Evolutionary conservation across 2,888 invertebrate species (phyloP), one percentile per base, ranked within the genome.

Genomic region (Noctua janthina): DNA sequence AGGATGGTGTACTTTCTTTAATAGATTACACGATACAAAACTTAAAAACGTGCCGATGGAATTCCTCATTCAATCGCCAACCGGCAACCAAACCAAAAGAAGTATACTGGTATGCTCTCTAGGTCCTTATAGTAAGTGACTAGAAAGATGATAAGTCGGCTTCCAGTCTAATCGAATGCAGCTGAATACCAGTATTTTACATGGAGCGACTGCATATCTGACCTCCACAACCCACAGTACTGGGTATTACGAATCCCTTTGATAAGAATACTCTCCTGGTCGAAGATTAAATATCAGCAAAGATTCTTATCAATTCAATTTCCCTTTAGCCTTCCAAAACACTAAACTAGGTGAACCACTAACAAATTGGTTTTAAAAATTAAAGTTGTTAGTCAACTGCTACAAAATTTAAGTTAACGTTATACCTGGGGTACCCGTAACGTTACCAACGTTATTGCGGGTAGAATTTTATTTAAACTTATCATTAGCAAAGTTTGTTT

Each of bases 401-500:
- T 75, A 49, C 68, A 86, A 73, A 64, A 78, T 78, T 74, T 6
- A 75, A 69, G 59, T 75, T 73, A 78, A 35, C 46, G 29, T 62
- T 59, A 11, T 46, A 3, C 11, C 13, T 7, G 39, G 7, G 11
- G 51, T 35, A 75, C 70, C 56, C 64, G 51, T 79, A 51, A 76
- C 83, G 71, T 83, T 35, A 56, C 76, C 49, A 68, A 86, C 54
- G 76, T 85, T 67, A 87, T 74, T 74, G 68, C 84, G 35, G 78
- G 49, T 73, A 68, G 15, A 73, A 69, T 74, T 79, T 80, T 79
- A 76, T 83, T 79, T 77, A 68, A 81, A 84, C 46, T 79, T 86
- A 79, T 74, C 64, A 77, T 83, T 79, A 83, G 39, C 64, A 43
- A 84, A 85, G 76, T 86, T 85, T 83, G 64, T 75, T 85, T 76